phyloP scores from a whole-genome alignment of 2,888 invertebrate species.

The Synergus laeviventris region DNA sequence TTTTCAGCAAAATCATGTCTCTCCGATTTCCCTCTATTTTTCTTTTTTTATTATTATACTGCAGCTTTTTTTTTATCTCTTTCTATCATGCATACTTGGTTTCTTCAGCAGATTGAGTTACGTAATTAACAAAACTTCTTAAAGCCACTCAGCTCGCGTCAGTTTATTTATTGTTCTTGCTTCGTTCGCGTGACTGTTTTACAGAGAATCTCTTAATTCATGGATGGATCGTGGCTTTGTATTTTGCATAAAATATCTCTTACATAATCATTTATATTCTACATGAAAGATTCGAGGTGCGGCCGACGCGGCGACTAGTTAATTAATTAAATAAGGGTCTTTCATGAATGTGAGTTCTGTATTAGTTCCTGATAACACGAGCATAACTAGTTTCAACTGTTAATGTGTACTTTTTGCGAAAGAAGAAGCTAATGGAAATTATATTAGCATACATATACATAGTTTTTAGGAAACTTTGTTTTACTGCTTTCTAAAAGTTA shows the following conservation, averaged over 20 bases:
- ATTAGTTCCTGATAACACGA: background rate
- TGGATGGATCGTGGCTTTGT: background rate
- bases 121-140: conserved; percentile 10
- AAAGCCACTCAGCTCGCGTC: background rate
- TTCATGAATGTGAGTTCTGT: background rate
- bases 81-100: background rate
- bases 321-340: background rate
- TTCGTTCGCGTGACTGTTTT: background rate
- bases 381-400: too few relatives aligned
- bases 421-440: background rate
- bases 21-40: background rate
- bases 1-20: conserved; percentile 21
- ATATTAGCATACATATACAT: background rate
- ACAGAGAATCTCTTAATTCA: background rate
- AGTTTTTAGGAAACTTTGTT: background rate
- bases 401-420: background rate
- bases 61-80: background rate
- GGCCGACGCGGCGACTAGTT: background rate
- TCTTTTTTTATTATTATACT: background rate
- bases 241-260: conserved; percentile 18
- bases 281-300: background rate
- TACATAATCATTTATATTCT: conserved; percentile 16
- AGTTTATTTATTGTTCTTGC: conserved; percentile 21
- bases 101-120: background rate
- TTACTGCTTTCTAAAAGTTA: background rate